Conservation (phyloP, 2,888 invertebrate species). For the Temnothorax rugatulus region DNA sequence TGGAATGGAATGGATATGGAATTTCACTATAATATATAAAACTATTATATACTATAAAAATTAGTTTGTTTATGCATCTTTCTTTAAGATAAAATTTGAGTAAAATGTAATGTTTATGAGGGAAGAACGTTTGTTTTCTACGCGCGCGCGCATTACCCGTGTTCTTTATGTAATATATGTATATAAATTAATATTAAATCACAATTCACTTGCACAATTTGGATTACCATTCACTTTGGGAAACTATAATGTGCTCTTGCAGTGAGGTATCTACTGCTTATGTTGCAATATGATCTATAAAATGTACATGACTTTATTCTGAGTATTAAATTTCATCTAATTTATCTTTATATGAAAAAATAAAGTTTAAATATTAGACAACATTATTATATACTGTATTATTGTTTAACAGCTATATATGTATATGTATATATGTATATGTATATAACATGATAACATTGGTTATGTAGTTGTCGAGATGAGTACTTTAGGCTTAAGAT, state of each 20-base stretch:
- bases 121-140: constrained; percentile 36
- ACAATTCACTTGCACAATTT: constrained; percentile 27
- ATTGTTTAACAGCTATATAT: constrained; percentile 40
- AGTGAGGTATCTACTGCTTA: background rate
- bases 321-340: constrained; percentile 34
- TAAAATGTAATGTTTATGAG: constrained; percentile 26
- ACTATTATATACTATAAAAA: constrained; percentile 32
- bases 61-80: background rate
- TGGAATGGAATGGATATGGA: constrained; percentile 25
- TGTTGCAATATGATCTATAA: constrained; percentile 29
- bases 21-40: background rate
- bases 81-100: background rate
- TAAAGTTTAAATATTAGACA: constrained; percentile 52
- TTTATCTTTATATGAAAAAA: constrained; percentile 56
- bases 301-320: constrained; percentile 42
- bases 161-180: constrained; percentile 39
- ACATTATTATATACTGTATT: constrained; percentile 55
- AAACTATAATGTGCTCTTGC: constrained; percentile 17
- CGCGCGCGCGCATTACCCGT: background rate
- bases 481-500: constrained; percentile 46
- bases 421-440: background rate
- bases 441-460: constrained; percentile 38
- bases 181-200: constrained; percentile 32
- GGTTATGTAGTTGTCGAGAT: constrained; percentile 12
- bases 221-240: constrained; percentile 21